Evolutionary conservation across 2,888 invertebrate species (phyloP).

Genomic region (Parnassius apollo): DNA sequence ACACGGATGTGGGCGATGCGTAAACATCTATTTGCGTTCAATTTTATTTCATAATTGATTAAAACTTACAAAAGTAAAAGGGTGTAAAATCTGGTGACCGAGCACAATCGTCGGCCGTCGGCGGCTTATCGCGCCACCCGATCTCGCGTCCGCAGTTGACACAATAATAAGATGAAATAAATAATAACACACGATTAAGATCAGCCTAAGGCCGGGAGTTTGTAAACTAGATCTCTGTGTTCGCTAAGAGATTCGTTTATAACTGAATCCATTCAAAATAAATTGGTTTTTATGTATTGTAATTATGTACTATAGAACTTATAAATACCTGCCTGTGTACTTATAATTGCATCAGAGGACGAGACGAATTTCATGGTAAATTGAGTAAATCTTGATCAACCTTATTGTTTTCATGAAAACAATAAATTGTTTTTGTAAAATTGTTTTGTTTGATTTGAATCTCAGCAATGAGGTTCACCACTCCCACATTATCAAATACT

Average conservation of each 20-base stretch:
- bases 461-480: constrained; percentile 23
- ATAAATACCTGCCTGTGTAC: constrained; percentile 28
- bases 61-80: constrained; percentile 1
- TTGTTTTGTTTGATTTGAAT: constrained; percentile 28
- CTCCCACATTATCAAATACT: constrained; percentile 4
- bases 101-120: background rate
- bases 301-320: constrained; percentile 28
- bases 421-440: constrained; percentile 28
- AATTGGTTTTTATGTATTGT: constrained; percentile 28
- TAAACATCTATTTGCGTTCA: constrained; percentile 5
- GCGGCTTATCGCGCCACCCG: constrained; percentile 15
- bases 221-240: constrained; percentile 26
- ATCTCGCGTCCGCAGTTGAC: constrained; percentile 22
- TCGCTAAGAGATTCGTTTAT: constrained; percentile 23
- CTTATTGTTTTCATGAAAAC: constrained; percentile 28
- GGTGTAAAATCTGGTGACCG: background rate
- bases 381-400: constrained; percentile 27
- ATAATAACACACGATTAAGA: constrained; percentile 26
- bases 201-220: constrained; percentile 25
- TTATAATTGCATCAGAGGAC: constrained; percentile 26
- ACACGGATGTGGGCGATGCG: constrained; percentile 8
- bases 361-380: constrained; percentile 27
- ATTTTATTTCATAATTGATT: constrained; percentile 16
- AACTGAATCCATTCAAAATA: constrained; percentile 23
- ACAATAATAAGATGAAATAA: constrained; percentile 25